These are phyloP conservation scores for Acipenser ruthenus DNA, from an alignment of 2,797 vertebrate species.

Conservation along the genomic window DNA sequence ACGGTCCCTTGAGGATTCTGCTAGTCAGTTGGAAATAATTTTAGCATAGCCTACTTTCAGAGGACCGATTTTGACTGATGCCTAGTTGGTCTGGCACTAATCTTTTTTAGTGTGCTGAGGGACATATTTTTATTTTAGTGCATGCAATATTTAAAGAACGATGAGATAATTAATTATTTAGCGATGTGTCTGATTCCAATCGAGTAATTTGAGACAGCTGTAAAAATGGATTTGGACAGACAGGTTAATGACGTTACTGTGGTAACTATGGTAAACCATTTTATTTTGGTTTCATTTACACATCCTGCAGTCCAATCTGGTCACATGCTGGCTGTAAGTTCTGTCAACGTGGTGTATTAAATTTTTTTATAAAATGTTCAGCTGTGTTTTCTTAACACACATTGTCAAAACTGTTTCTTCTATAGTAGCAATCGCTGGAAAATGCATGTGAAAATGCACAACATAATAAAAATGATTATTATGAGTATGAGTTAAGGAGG, in stretches of 20 bases:
- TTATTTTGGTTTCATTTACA: too few species aligned
- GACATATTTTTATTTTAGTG: slow-evolving; percentile 12
- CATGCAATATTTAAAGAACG: slow-evolving; percentile 26
- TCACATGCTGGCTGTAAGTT: too few species aligned
- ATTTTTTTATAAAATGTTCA: too few species aligned
- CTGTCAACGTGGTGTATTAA: too few species aligned
- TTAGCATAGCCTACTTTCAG: slow-evolving; percentile 32
- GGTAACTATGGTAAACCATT: too few species aligned
- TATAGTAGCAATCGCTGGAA: too few species aligned
- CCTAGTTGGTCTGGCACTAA: slow-evolving; percentile 24
- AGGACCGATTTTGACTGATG: not conserved
- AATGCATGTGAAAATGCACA: too few species aligned
- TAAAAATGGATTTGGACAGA: slow-evolving; percentile 8
- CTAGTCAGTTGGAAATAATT: slow-evolving; percentile 20
- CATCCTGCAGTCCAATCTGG: too few species aligned
- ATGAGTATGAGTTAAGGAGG: too few species aligned
- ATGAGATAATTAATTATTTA: slow-evolving; percentile 16
- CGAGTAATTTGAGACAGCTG: slow-evolving; percentile 3
- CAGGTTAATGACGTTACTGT: not conserved
- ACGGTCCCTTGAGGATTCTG: slow-evolving; percentile 15
- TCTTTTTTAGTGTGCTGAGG: slow-evolving; percentile 4
- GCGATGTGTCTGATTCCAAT: slow-evolving; percentile 2
- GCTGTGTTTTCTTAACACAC: too few species aligned
- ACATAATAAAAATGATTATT: too few species aligned
- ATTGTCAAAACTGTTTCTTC: too few species aligned